Evolutionary conservation across 2,113 vertebrate genomes (phyloP).

Genomic region (Sakesphorus luctuosus): DNA sequence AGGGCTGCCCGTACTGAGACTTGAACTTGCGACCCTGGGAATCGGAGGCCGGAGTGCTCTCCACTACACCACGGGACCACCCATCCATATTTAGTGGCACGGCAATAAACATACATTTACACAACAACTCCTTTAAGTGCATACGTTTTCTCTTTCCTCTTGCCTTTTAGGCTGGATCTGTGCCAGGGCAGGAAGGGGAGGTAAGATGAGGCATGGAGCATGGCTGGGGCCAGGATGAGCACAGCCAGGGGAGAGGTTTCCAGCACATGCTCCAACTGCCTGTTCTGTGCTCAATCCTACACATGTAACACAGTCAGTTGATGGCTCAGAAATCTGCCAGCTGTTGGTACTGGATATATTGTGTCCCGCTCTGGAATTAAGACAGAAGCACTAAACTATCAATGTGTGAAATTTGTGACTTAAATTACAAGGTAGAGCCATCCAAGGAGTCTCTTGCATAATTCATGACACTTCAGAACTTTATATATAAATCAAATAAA

Average conservation of each 20-base stretch:
- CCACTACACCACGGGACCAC: no score
- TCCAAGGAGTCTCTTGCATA: constrained; percentile 6
- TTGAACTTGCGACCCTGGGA: no score
- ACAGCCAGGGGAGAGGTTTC: not conserved
- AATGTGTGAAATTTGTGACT: not conserved
- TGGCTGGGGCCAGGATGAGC: not conserved
- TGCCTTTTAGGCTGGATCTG: not conserved
- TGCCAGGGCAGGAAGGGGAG: not conserved
- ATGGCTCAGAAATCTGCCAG: not conserved
- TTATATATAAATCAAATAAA: not conserved
- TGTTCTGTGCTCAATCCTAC: not conserved
- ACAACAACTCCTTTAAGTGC: not conserved
- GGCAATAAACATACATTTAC: not conserved
- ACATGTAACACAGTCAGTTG: accelerated
- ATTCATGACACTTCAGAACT: constrained; percentile 24
- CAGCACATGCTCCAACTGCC: not conserved
- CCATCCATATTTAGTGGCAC: not conserved
- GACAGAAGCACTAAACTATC: constrained; percentile 15
- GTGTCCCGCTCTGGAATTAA: constrained; percentile 1
- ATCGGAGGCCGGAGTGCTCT: no score
- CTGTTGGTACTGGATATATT: not conserved
- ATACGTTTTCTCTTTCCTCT: not conserved
- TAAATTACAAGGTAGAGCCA: constrained; percentile 10
- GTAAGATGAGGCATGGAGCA: not conserved
- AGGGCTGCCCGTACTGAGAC: no score